Evolutionary conservation across 2,113 vertebrate genomes (phyloP), one percentile per base, ranked within the genome.

Genomic region (Rhipidura dahli): DNA sequence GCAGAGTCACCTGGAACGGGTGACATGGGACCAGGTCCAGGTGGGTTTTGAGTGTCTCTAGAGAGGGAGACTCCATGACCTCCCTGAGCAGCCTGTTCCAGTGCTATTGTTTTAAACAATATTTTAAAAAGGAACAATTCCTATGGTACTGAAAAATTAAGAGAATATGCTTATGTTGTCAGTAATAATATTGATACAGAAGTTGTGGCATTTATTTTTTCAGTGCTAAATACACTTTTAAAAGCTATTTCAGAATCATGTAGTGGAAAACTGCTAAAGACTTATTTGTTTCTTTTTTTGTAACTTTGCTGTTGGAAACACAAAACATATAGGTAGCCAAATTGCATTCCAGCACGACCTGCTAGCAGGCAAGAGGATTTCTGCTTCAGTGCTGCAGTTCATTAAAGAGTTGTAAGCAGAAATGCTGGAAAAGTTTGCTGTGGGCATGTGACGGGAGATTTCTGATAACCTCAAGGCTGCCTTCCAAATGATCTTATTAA

Each of bases 401-500:
- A 89, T 97, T 97, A 97, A 96, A 66, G 68, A 96, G 71, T 27
- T 93, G 59, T 87, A 94, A 96, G 82, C 84, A 95, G 89, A 96
- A 96, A 90, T 72, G 57, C 87, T 96, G 87, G 89, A 72, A 44
- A 70, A 94, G 51, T 83, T 73, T 93, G 68, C 90, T 92, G 83
- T 21, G 77, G 95, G 85, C 77, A 54, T 85, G 64, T 76, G 85
- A 95, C 5, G 33, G 93, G 95, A 97, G 95, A 96, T 93, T 96
- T 96, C 97, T 93, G 93, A 97, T 98, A 96, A 98, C 97, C 94
- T 95, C 93, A 89, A 95, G 88, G 86, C 93, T 96, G 68, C 80
- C 87, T 97, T 89, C 87, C 95, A 94, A 95, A 82, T 94, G 93
- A 96, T 93, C 85, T 97, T 97, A 96, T 97, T 97, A 97, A 97